Evolutionary conservation across 2,113 vertebrate species (phyloP).

Genomic region (Eonycteris spelaea): DNA sequence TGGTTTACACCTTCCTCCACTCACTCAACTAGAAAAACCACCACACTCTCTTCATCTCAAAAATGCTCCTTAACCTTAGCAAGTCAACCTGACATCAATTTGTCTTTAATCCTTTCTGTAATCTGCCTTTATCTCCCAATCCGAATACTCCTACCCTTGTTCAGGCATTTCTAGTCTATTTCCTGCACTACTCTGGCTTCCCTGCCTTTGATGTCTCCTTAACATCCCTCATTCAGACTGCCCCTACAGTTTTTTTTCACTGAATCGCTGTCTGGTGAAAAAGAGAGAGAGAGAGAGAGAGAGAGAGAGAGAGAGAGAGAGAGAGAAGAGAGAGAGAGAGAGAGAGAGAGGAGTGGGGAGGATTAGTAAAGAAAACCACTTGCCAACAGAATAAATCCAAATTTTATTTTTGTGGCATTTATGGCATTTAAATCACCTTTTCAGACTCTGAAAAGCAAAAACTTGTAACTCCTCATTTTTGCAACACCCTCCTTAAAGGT

Average conservation of each 20-base stretch:
- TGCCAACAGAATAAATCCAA: neutral
- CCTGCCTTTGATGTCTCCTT: neutral
- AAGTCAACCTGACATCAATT: neutral
- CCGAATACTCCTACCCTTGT: neutral
- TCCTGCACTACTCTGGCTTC: neutral
- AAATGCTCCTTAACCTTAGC: neutral
- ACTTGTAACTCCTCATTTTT: neutral
- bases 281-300: no score
- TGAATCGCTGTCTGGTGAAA: neutral
- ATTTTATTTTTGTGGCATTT: neutral
- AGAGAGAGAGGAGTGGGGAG: neutral
- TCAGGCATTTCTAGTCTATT: neutral
- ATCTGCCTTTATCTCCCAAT: neutral
- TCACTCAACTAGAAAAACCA: neutral
- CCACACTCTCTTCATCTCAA: neutral
- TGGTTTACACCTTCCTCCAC: neutral
- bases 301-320: no score
- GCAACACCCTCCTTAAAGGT: neutral
- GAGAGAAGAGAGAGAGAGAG: no score
- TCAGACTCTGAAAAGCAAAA: neutral
- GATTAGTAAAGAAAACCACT: neutral
- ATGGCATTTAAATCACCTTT: neutral
- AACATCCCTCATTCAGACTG: neutral
- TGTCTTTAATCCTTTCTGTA: neutral
- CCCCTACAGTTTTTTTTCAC: neutral